phyloP scores from a whole-genome alignment of 2,113 vertebrate genomes.

The Mugil cephalus region DNA sequence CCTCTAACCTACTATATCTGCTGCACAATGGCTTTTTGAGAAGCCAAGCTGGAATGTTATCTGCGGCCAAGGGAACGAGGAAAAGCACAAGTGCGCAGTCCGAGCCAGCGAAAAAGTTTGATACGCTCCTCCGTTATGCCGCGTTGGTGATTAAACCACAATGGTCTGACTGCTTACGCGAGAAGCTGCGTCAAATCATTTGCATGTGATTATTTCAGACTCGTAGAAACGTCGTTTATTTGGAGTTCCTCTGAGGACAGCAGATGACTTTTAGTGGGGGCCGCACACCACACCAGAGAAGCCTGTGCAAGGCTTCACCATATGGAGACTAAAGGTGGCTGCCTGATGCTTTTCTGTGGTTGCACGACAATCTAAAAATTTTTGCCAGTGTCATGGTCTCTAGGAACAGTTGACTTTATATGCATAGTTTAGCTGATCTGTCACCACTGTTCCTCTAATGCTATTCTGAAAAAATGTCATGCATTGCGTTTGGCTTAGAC shows the following conservation, averaged over 20 bases:
- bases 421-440: background rate
- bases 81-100: slow-evolving; percentile 35
- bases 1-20: slow-evolving; percentile 67
- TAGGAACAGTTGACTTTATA: slow-evolving; percentile 2
- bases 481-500: background rate
- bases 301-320: no score
- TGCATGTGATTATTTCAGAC: background rate
- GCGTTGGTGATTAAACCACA: background rate
- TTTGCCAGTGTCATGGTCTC: background rate
- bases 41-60: slow-evolving; percentile 55
- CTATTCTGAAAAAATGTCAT: background rate
- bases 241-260: background rate
- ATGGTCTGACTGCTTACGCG: background rate
- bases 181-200: background rate
- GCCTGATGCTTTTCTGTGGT: slow-evolving; percentile 13
- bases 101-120: slow-evolving; percentile 15
- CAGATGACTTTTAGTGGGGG: background rate
- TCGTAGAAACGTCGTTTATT: background rate
- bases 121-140: slow-evolving; percentile 11
- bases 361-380: slow-evolving; percentile 21
- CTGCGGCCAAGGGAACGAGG: slow-evolving; percentile 33
- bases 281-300: no score
- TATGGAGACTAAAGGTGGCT: no score
- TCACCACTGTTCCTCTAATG: no score
- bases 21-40: slow-evolving; percentile 64